Evolutionary conservation across 1,140 invertebrate genomes (phyloP).

Genomic region (Apis mellifera): Amel_HAv3.1 CM009937.2:10214001-10214500

Average conservation of each 20-base stretch:
- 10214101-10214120: slow-evolving; percentile 77
- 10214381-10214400: slow-evolving; percentile 46
- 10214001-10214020: not conserved
- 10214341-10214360: not conserved
- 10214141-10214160: slow-evolving; percentile 77
- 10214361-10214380: not conserved
- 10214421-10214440: slow-evolving; percentile 12
- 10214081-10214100: slow-evolving; percentile 74
- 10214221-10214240: slow-evolving; percentile 3
- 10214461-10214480: slow-evolving; percentile 21
- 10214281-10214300: not conserved
- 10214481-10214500: slow-evolving; percentile 22
- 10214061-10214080: slow-evolving; percentile 58
- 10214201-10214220: slow-evolving; percentile 29
- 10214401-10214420: not conserved
- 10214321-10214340: not conserved
- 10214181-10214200: slow-evolving; percentile 65
- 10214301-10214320: not conserved
- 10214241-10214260: not conserved
- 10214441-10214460: slow-evolving; percentile 7
- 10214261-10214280: slow-evolving; percentile 18
- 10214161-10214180: slow-evolving; percentile 75
- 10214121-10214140: slow-evolving; percentile 75
- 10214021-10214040: slow-evolving; percentile 53
- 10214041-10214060: slow-evolving; percentile 60